Evolutionary conservation across 2,113 vertebrate genomes (phyloP), one percentile per base, ranked within the genome.

Genomic region (Cyanistes caeruleus): DNA sequence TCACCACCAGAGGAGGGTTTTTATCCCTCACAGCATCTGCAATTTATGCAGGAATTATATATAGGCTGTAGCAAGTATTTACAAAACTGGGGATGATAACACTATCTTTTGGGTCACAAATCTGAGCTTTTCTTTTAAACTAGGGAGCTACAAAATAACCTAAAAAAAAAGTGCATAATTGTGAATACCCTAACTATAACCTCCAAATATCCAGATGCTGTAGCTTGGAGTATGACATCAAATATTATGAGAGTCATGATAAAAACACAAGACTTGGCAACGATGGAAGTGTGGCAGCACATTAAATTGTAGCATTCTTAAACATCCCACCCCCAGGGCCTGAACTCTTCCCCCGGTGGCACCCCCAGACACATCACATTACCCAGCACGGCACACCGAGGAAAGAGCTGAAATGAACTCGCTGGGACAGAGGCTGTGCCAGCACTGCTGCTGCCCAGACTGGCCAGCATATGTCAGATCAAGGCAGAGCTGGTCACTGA

Each of bases 351-450:
- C 12, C 22, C 30, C 12, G 7, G 60, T 13, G 76, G 65, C 49
- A 44, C 49, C 49, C 20, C 39, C 39, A 39, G 33, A 5, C 13
- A 2, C 16, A 15, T 33, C 74, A 1, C 6, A 0, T 30, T 17
- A 11, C 33, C 1, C 4, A 30, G 28, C 81, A 11, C 0, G 30
- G 72, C 22, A 43, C 5, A 13, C 37, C 20, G 23, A 30, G 67
- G 12, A 73, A 27, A 17, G 30, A 69, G 62, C 51, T 43, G 67
- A 18, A n/a, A 77, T 67, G 17, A 52, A n/a, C 52, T 11, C 11
- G 13, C 78, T 63, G 65, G 93, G 84, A 58, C 78, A 69, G 90
- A 48, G 84, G 33, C 78, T 51, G 81, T 91, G 94, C 91, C 93
- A 93, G 78, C 67, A 4, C 39, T 53, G 63, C 84, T 84, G 4